A percentile compares a stretch with the other conserved stretches of the same genome.
Conservation (phyloP, 2,888 invertebrate species). For the Leptopilina myrica region DNA sequence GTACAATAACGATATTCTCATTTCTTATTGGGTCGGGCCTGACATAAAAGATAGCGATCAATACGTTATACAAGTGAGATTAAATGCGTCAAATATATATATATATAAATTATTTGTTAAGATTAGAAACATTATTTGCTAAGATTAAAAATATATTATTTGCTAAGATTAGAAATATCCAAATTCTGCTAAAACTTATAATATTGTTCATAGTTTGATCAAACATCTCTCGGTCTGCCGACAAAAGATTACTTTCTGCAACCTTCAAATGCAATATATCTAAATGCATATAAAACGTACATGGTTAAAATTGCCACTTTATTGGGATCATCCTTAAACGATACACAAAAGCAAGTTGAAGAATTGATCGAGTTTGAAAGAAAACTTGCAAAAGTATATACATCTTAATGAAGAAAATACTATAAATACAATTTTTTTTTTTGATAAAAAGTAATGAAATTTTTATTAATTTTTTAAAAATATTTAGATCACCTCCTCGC, state of each 20-base stretch:
- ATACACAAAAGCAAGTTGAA: constrained; percentile 82
- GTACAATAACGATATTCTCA: constrained; percentile 90
- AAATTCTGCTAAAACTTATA: background rate
- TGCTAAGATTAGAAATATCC: too few relatives aligned
- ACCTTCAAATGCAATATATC: constrained; percentile 82
- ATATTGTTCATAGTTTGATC: constrained; percentile 84
- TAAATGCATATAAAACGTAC: constrained; percentile 88
- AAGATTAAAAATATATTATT: too few relatives aligned
- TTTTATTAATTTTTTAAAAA: constrained; percentile 42
- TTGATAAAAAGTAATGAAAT: constrained; percentile 8
- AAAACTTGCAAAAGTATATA: constrained; percentile 80
- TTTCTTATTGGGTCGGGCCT: constrained; percentile 93
- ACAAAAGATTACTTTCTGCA: constrained; percentile 87
- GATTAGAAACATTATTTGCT: too few relatives aligned
- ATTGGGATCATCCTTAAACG: constrained; percentile 83
- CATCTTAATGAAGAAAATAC: constrained; percentile 38
- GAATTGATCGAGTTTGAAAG: constrained; percentile 90
- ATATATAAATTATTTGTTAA: too few relatives aligned
- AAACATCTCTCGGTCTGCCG: constrained; percentile 84
- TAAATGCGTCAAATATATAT: background rate
- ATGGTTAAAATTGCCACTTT: constrained; percentile 85
- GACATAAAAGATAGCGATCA: constrained; percentile 95
- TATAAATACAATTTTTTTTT: too few relatives aligned
- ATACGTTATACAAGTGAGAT: constrained; percentile 86
- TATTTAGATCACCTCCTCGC: constrained; percentile 84